Base-by-base conservation (phyloP, 2,888 invertebrate species). In the Rhagonycha lutea region DNA sequence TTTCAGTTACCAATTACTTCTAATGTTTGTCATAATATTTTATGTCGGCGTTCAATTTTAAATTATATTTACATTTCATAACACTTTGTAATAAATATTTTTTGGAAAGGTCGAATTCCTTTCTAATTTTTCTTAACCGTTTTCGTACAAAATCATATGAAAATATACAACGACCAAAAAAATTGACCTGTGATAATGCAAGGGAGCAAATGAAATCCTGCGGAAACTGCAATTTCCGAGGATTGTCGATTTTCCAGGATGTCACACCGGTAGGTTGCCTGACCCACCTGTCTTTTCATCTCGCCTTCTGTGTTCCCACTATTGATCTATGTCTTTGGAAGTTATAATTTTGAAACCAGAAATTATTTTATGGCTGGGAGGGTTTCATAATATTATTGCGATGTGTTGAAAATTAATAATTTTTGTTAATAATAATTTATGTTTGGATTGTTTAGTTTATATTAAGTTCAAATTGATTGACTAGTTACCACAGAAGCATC, bases 151-250 rank as follows among this genome's bases (percentile, higher is more conserved):
- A 32, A 32, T 32, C 8, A 9, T 28, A 28, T 28, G 28, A 28
- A 28, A 12, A 32, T 32, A 32, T 47, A n/a, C 12, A 47, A 11
- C 32, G 32, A 5, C 32, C 32, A 9, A 47, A n/a, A 32, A 47
- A 47, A n/a, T 47, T 47, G 32, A 47, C 32, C 32, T 47, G 32
- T 12, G 12, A 68, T 61, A 67, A 60, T 67, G 67, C 69, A 72
- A 65, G 75, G 70, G 73, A 74, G 73, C 73, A 61, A 78, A 81
- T 81, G 81, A 82, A 83, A 83, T 81, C 82, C 79, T 79, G 82
- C 81, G 83, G 83, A 84, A 83, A 81, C 82, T 82, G 83, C 83
- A 83, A 82, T 83, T 83, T 84, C 83, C 84, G 82, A 79, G 75
- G 80, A 82, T 81, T 80, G 80, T 81, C 78, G 79, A 79, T 79